phyloP scores from a whole-genome alignment of 2,113 vertebrate species.

The Crocuta crocuta region DNA sequence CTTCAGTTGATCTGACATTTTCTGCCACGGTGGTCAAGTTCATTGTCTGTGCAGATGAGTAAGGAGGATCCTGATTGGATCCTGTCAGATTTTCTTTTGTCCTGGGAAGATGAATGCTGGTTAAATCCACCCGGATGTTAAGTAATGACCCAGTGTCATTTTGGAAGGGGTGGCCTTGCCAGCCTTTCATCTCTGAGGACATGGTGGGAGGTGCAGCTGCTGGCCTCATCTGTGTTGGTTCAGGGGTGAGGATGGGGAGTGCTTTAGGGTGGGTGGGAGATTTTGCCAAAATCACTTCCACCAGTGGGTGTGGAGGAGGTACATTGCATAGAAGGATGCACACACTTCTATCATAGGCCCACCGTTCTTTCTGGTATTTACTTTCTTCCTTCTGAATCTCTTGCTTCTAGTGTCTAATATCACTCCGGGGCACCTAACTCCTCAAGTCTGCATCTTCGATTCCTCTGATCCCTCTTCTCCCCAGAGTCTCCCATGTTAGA shows the following conservation, averaged over 20 bases:
- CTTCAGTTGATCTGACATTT: conserved; percentile 44
- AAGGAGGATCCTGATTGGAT: not conserved
- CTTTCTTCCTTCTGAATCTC: not conserved
- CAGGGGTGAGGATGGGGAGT: not conserved
- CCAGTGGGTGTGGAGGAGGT: not conserved
- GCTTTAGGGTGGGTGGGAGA: not conserved
- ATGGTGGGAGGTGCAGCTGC: not conserved
- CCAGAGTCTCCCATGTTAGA: not conserved
- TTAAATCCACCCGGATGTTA: not conserved
- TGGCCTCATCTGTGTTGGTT: not conserved
- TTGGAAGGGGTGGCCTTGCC: not conserved
- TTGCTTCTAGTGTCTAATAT: not conserved
- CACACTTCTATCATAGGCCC: not conserved
- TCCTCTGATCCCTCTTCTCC: not conserved
- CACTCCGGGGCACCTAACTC: not conserved
- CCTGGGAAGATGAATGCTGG: not conserved
- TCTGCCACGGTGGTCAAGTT: not conserved
- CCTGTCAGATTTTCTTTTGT: conserved; percentile 1
- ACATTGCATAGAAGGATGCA: not conserved
- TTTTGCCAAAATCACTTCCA: not conserved
- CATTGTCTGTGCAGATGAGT: not conserved
- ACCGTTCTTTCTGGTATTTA: not conserved
- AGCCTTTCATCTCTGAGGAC: not conserved
- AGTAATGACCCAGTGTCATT: not conserved
- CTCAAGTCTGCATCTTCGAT: not conserved